Evolutionary conservation across 2,113 vertebrate species (phyloP), one percentile per base, ranked within the genome.

Genomic region (Platichthys flesus): DNA sequence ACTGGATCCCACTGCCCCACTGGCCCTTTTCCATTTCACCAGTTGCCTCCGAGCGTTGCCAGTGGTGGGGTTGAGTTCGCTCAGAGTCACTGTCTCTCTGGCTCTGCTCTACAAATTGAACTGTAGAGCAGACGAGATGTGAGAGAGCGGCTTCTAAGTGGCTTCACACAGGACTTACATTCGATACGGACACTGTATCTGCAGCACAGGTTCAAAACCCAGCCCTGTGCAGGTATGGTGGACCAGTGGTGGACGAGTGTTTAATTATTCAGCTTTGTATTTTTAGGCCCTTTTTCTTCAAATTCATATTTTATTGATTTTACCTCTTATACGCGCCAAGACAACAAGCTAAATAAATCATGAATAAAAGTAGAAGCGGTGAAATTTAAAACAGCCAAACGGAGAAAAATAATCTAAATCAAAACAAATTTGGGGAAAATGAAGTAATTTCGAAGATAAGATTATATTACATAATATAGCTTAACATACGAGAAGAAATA

Each of bases 71-170:
- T 1, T 55, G 65, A 63, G 57, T 59, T 64, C 1, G 28, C 82
- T 86, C 76, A 65, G 56, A 61, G 20, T 59, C 59, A 51, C 35
- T 10, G 16, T 70, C 69, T 87, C 80, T 61, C 15, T 71, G 45
- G 59, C 62, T 74, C 55, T 49, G 71, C 80, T 79, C 54, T 14
- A 21, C 77, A 89, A 42, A 84, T 67, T 57, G 68, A 66, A 74
- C 16, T 18, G 35, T 40, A 76, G 55, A 61, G 73, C 67, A 9
- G 67, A 6, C 52, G n/a, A 54, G 76, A 76, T 67, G 59, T 23
- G 35, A 58, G 65, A 74, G 68, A 74, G 69, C 7, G 3, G 5
- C 23, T 23, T 23, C 23, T 23, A 23, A 23, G 23, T 23, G 35
- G 24, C 45, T 49, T 24, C 35, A 35, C 58, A 5, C 69, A 15